Evolutionary conservation across 2,888 invertebrate species (phyloP), one percentile per base, ranked within the genome.

Genomic region (Brachypterus glaber): DNA sequence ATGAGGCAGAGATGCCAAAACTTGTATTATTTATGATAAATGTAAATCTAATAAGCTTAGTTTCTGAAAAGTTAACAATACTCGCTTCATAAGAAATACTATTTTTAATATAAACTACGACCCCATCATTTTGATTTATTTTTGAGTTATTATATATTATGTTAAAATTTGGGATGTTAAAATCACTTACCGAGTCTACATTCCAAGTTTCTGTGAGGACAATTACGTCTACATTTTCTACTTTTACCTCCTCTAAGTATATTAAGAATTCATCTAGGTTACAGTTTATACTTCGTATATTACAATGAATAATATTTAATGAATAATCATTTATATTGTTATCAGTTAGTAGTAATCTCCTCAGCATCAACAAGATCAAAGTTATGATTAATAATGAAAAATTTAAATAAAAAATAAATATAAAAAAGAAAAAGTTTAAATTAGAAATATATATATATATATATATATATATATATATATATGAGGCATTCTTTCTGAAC

Each of bases 361-460:
- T 32, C 32, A 17, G 32, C 32, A n/a, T 32, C 11, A n/a, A 16
- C 15, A 32, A 32, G 17, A 32, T 32, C 32, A 3, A 32, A 32
- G 9, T 16, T 16, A 32, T 9, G 12, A 32, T 32, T 17, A 3
- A 32, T 32, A 4, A 12, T 32, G 17, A 32, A 3, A 13, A 15
- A 14, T 4, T 13, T 31, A 12, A n/a, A 31, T 13, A 8, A 9
- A 9, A 3, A 27, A 7, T 21, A 7, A 7, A 21, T 21, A 21
- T 21, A 21, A 21, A 21, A 21, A 21, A 7, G 21, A 21, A 21
- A 21, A 21, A n/a, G n/a, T n/a, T n/a, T n/a, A n/a, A n/a, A n/a
- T n/a, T n/a, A n/a, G n/a, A n/a, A n/a, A n/a, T n/a, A n/a, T n/a
- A n/a, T n/a, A n/a, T n/a, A n/a, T n/a, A n/a, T n/a, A n/a, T n/a